Evolutionary conservation across 1,140 invertebrate species (phyloP), one percentile per base, ranked within the genome.

Genomic region (Drosophila sp.): DNA sequence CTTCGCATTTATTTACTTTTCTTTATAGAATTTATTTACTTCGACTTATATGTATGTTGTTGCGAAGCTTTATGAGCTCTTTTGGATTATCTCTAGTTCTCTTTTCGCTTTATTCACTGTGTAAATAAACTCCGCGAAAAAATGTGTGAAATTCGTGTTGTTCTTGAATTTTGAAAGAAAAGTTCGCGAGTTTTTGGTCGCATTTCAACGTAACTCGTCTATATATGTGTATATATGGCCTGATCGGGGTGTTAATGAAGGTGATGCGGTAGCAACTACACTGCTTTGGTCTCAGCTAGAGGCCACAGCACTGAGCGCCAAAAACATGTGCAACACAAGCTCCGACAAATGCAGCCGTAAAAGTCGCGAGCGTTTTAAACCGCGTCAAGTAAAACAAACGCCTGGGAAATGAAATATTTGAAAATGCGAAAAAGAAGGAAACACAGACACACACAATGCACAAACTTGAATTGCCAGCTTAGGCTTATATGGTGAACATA

Each of bases 131-230:
- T 32, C 56, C 43, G 18, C 14, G 27, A 57, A 53, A 50, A 75
- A 51, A 72, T 75, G 72, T 78, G 72, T 72, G 66, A 78, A 74
- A 48, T 66, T 78, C 67, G 76, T 76, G 67, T 76, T 61, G 66
- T 76, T 78, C 72, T 76, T 76, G 56, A 76, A 11, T 59, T 76
- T 62, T 78, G 18, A 29, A 61, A 51, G 72, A 75, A 65, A 45
- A 46, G 43, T 63, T 43, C 36, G 59, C 62, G 56, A 29, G 21
- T 43, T 59, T 67, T 27, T 46, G 1, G 36, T 13, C 11, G 36
- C 13, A 43, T 50, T 48, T 25, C 46, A 45, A 1, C 45, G n/a
- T 7, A 46, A 56, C 58, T 72, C 36, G 41, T 40, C 48, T 41
- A 65, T 72, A 21, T 1, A 43, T 14, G 27, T 14, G 27, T 58